Percentiles rank a stretch among this genome's conserved stretches.
These are phyloP conservation scores for Rallus crepitans DNA, from an alignment of 2,797 vertebrate genomes.

Conservation along the genomic window DNA sequence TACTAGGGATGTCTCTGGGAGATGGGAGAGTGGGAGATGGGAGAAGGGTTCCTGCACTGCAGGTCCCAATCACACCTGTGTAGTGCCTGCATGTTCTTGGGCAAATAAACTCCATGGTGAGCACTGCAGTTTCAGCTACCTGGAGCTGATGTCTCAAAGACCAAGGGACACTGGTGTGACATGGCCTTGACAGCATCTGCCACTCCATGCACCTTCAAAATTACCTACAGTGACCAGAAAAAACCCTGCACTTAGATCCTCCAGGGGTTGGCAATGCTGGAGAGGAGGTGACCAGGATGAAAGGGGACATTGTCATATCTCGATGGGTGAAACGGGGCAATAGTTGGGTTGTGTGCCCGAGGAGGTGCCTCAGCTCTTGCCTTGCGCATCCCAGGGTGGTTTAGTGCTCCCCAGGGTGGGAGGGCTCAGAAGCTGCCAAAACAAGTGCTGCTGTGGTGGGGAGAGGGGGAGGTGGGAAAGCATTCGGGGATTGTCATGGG, in stretches of 20 bases:
- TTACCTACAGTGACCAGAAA: neutral
- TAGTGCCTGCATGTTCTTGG: too few relatives aligned
- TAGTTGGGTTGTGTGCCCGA: neutral
- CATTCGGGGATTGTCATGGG: rapidly evolving
- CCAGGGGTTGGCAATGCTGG: rapidly evolving
- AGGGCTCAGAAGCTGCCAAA: neutral
- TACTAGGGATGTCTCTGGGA: neutral
- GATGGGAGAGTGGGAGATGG: neutral
- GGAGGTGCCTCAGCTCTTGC: neutral
- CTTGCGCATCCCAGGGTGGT: neutral
- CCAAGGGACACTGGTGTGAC: constrained; percentile 5
- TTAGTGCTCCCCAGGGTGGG: neutral
- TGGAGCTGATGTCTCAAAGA: neutral
- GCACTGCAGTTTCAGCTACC: neutral
- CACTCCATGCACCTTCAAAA: neutral
- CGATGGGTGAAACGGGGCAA: neutral
- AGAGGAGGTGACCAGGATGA: neutral
- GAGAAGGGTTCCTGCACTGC: neutral
- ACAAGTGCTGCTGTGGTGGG: rapidly evolving
- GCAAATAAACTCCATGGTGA: neutral
- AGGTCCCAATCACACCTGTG: neutral
- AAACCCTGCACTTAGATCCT: neutral
- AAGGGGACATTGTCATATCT: neutral
- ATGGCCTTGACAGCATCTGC: neutral
- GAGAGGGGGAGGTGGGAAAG: neutral